Evolutionary conservation across 2,113 vertebrate genomes (phyloP).

Genomic region (Triplophysa rosa): DNA sequence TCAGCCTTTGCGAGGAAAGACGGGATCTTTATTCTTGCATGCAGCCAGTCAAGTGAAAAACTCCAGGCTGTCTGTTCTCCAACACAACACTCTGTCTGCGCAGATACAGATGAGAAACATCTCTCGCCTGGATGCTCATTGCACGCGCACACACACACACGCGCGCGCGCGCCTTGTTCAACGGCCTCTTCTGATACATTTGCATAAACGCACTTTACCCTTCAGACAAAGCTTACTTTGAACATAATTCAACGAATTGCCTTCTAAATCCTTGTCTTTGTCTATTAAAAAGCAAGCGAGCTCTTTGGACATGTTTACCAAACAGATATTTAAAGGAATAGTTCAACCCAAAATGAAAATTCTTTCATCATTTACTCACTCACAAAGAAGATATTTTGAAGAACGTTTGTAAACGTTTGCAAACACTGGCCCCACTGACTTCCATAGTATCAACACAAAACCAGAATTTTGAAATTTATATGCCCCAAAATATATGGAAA

Average conservation of each 20-base stretch:
- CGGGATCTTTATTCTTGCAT: slow-evolving; percentile 4
- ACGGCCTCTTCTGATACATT: slow-evolving; percentile 4
- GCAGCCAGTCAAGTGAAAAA: slow-evolving; percentile 28
- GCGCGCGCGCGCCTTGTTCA: background rate
- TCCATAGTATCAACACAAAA: too few relatives aligned
- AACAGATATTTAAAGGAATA: too few relatives aligned
- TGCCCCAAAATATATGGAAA: too few relatives aligned
- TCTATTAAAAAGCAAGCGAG: background rate
- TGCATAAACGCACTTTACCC: slow-evolving; percentile 8
- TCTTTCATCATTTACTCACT: too few relatives aligned
- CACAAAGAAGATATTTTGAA: too few relatives aligned
- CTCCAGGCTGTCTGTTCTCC: slow-evolving; percentile 39
- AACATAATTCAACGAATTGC: background rate
- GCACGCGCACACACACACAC: slow-evolving; percentile 20
- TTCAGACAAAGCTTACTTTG: slow-evolving; percentile 7
- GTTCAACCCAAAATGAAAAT: too few relatives aligned
- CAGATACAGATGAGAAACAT: slow-evolving; percentile 38
- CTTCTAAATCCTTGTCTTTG: background rate
- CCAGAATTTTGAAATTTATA: too few relatives aligned
- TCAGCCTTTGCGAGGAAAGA: background rate
- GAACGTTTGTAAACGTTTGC: too few relatives aligned
- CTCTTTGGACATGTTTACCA: too few relatives aligned
- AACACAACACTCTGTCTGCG: slow-evolving; percentile 24
- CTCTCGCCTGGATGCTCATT: slow-evolving; percentile 30
- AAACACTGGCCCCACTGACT: too few relatives aligned